Evolutionary conservation across 1,140 invertebrate species (phyloP).

Genomic region (Diprion similis): DNA sequence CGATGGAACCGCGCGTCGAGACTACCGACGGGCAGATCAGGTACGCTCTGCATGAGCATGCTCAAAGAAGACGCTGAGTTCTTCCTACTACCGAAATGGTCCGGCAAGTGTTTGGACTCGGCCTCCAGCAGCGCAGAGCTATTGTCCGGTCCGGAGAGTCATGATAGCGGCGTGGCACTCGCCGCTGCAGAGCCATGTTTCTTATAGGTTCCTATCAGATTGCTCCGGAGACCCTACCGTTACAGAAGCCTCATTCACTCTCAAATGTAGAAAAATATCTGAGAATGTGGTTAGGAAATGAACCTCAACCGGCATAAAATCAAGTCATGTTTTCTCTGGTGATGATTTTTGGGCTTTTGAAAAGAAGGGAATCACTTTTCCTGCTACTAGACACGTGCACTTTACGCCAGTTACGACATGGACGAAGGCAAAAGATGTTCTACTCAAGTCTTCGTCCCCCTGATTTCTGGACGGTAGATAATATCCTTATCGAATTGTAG

Average conservation of each 20-base stretch:
- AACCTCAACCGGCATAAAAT: background rate
- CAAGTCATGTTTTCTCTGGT: too few species aligned
- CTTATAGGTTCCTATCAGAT: background rate
- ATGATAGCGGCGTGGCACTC: background rate
- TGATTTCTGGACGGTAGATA: too few species aligned
- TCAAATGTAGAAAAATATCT: background rate
- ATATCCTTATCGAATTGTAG: too few species aligned
- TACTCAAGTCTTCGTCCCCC: too few species aligned
- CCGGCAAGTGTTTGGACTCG: slow-evolving; percentile 1
- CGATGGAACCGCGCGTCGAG: too few species aligned
- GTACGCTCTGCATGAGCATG: too few species aligned
- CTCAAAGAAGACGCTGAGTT: background rate
- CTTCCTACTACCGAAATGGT: background rate
- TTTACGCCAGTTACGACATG: too few species aligned
- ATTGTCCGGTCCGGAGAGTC: background rate
- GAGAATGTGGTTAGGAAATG: background rate
- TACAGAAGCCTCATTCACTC: background rate
- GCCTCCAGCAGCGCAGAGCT: background rate
- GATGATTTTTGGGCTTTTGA: too few species aligned
- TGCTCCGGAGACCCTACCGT: background rate
- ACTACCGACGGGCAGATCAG: too few species aligned
- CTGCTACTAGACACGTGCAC: too few species aligned
- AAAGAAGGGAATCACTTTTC: too few species aligned
- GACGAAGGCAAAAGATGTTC: too few species aligned
- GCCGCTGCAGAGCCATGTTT: background rate